phyloP scores from a whole-genome alignment of 2,113 vertebrate species.

The Tenebrosternarchus preto region DNA sequence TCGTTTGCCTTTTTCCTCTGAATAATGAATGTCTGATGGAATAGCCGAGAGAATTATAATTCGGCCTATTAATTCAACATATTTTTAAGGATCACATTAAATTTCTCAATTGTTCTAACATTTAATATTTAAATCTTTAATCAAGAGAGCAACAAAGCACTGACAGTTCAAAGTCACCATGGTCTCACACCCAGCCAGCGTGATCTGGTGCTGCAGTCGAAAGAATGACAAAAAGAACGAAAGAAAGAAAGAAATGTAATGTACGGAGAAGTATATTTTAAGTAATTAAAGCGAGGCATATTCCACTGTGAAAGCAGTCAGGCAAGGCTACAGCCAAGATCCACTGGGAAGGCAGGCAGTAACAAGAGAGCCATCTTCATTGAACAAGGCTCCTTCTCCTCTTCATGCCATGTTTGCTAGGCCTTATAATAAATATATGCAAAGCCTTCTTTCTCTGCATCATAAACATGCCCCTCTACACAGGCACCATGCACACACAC shows the following conservation, averaged over 20 bases:
- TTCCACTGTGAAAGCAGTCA: constrained; percentile 29
- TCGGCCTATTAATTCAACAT: constrained; percentile 56
- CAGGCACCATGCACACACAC: neutral
- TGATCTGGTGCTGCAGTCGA: constrained; percentile 1
- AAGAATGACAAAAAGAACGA: neutral
- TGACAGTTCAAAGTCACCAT: constrained; percentile 46
- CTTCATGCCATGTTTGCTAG: constrained; percentile 46
- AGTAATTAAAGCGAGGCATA: constrained; percentile 58
- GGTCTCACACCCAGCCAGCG: constrained; percentile 25
- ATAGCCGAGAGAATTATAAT: constrained; percentile 56
- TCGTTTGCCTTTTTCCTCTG: constrained; percentile 52
- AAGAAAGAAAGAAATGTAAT: constrained; percentile 38
- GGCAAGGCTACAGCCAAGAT: constrained; percentile 19
- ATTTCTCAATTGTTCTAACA: constrained; percentile 58
- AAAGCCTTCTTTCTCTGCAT: constrained; percentile 61
- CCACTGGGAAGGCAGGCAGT: neutral
- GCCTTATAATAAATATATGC: constrained; percentile 67
- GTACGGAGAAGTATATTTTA: constrained; percentile 42
- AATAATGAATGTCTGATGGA: constrained; percentile 57
- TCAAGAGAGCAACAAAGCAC: constrained; percentile 51
- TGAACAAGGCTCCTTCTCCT: constrained; percentile 49
- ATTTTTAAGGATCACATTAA: constrained; percentile 51
- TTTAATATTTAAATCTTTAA: constrained; percentile 55
- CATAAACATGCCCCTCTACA: too few relatives aligned
- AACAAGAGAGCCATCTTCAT: constrained; percentile 43